A percentile compares a stretch with the other conserved stretches of the same genome.
Conservation (phyloP, 2,113 vertebrate species). For the Arenaria interpres region DNA sequence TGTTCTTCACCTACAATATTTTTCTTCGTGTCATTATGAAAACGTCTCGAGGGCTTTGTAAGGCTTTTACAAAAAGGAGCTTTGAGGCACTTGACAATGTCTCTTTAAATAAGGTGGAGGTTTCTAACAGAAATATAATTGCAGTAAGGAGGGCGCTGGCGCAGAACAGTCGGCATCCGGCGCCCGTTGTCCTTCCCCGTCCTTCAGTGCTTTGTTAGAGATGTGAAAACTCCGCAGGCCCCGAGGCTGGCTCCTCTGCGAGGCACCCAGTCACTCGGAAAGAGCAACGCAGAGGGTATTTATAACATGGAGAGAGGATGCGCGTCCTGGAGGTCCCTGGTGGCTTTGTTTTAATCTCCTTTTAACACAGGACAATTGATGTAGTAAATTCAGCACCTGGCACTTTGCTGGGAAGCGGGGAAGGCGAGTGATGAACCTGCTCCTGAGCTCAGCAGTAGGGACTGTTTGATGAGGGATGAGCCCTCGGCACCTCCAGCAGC, state of each 20-base stretch:
- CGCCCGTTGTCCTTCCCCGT: slow-evolving; percentile 16
- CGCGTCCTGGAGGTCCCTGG: fast-evolving
- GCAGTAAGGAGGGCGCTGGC: slow-evolving; percentile 28
- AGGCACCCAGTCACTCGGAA: slow-evolving; percentile 42
- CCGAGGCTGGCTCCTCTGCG: not conserved
- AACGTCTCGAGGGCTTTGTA: not conserved
- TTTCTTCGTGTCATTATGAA: not conserved
- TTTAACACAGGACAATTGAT: not conserved
- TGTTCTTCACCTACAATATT: not conserved
- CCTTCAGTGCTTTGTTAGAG: slow-evolving; percentile 51
- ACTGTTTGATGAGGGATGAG: not conserved
- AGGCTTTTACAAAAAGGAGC: not conserved
- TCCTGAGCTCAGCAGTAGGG: not conserved
- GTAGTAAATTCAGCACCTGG: not conserved
- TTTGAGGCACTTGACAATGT: slow-evolving; percentile 29
- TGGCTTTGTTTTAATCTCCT: not conserved
- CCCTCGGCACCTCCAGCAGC: not conserved
- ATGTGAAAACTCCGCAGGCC: slow-evolving; percentile 16
- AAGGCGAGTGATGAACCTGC: not conserved
- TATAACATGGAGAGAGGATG: not conserved
- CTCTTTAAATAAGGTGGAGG: slow-evolving; percentile 55
- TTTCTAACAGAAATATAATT: slow-evolving; percentile 30
- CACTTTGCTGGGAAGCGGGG: not conserved
- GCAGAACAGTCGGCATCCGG: slow-evolving; percentile 17
- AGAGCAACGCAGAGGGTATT: not conserved